These are phyloP conservation scores for Camarhynchus parvulus DNA, from an alignment of 2,113 vertebrate species.

Conservation along the genomic window DNA sequence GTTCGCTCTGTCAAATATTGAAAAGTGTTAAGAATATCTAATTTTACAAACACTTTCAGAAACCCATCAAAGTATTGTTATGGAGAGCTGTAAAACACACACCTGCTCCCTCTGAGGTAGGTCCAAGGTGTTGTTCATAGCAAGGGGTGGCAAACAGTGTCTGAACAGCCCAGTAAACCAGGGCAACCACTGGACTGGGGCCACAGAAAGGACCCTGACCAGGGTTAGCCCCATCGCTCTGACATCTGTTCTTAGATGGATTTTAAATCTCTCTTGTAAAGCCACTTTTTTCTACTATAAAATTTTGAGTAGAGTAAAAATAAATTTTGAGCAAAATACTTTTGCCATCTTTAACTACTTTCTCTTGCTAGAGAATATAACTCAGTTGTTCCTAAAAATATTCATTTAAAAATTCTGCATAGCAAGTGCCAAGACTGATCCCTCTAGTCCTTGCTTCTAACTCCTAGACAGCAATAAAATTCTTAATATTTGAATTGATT, in stretches of 20 bases:
- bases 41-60: neutral
- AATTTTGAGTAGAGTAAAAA: neutral
- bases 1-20: neutral
- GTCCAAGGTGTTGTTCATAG: neutral
- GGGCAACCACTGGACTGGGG: neutral
- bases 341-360: neutral
- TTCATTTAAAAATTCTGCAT: neutral
- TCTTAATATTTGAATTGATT: constrained; percentile 39
- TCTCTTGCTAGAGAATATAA: neutral
- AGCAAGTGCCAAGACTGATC: neutral
- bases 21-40: neutral
- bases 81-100: neutral
- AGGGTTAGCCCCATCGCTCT: neutral
- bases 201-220: neutral
- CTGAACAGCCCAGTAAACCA: neutral
- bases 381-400: neutral
- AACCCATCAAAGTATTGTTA: neutral
- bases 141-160: neutral
- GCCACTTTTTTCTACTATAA: neutral
- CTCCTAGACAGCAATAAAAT: constrained; percentile 5
- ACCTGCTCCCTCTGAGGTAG: neutral
- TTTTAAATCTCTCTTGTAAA: neutral
- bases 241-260: neutral
- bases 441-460: neutral
- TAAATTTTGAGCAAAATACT: neutral